A percentile compares a stretch with the other conserved stretches of the same genome.
Conservation (phyloP, 2,797 vertebrate species). For the Acomys russatus region DNA sequence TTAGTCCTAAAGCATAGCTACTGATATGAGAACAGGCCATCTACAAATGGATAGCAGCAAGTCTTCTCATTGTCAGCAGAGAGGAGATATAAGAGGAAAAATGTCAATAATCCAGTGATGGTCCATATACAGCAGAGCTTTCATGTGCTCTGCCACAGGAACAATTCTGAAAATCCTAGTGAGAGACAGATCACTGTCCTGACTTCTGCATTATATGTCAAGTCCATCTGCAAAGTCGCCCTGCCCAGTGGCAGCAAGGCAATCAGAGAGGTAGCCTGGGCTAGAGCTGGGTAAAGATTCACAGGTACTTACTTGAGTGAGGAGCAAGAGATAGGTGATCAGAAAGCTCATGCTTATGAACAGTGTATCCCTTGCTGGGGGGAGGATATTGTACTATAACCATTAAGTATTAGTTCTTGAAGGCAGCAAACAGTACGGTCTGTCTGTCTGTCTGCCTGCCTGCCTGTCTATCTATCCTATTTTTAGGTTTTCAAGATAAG, state of each 20-base stretch:
- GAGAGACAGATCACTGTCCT: not conserved
- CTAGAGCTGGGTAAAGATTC: not conserved
- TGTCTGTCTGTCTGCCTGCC: too few species aligned
- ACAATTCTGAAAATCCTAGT: slow-evolving; percentile 11
- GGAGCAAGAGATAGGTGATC: not conserved
- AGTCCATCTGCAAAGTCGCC: not conserved
- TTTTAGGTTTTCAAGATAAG: too few species aligned
- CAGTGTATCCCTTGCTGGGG: slow-evolving; percentile 15
- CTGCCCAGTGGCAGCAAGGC: not conserved
- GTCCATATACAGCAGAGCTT: slow-evolving; percentile 38
- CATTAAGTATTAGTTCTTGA: slow-evolving; percentile 52
- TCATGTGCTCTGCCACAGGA: slow-evolving; percentile 15
- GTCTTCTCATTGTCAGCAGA: not conserved
- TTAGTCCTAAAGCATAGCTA: not conserved
- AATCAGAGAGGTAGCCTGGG: not conserved
- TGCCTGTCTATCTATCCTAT: too few species aligned
- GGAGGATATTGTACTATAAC: not conserved
- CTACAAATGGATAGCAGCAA: not conserved
- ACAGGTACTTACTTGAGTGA: not conserved
- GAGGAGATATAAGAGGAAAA: not conserved
- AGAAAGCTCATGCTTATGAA: not conserved
- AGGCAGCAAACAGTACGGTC: slow-evolving; percentile 39
- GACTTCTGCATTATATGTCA: not conserved
- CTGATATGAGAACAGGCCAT: not conserved
- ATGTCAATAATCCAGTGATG: not conserved